Evolutionary conservation across 2,888 invertebrate species (phyloP).

Genomic region (Acrobasis consociella): DNA sequence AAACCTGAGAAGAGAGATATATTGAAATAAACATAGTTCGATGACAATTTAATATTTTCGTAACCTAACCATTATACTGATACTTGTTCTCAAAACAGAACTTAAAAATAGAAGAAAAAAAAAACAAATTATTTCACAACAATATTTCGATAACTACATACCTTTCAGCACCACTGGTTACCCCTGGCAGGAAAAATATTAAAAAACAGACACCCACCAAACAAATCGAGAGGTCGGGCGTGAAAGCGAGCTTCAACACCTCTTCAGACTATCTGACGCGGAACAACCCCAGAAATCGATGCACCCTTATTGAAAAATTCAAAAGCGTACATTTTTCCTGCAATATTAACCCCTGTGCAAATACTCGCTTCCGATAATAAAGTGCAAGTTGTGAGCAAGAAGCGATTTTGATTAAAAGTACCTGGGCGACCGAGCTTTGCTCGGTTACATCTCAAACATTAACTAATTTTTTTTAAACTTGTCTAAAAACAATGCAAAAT

Average conservation of each 20-base stretch:
- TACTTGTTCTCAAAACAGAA: too few relatives aligned
- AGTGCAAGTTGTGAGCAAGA: conserved; percentile 33
- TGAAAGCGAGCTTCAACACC: conserved; percentile 26
- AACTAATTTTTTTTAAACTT: too few relatives aligned
- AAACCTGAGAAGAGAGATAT: too few relatives aligned
- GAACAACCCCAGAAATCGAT: conserved; percentile 33
- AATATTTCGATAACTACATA: background rate
- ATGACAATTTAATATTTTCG: too few relatives aligned
- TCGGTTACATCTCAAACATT: too few relatives aligned
- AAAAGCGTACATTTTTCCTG: conserved; percentile 44
- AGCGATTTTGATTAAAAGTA: conserved; percentile 17
- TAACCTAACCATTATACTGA: too few relatives aligned
- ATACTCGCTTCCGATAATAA: conserved; percentile 35
- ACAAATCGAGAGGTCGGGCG: conserved; percentile 20
- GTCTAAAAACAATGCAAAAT: too few relatives aligned
- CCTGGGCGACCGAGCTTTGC: too few relatives aligned
- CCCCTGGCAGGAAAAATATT: background rate
- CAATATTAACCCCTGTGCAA: conserved; percentile 51
- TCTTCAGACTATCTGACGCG: conserved; percentile 30
- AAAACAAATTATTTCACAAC: background rate
- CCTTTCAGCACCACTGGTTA: background rate
- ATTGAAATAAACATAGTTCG: too few relatives aligned
- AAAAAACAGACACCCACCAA: conserved; percentile 1
- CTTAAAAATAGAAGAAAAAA: too few relatives aligned
- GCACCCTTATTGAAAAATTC: conserved; percentile 43